phyloP scores from a whole-genome alignment of 2,797 vertebrate genomes.

The Fratercula arctica region DNA sequence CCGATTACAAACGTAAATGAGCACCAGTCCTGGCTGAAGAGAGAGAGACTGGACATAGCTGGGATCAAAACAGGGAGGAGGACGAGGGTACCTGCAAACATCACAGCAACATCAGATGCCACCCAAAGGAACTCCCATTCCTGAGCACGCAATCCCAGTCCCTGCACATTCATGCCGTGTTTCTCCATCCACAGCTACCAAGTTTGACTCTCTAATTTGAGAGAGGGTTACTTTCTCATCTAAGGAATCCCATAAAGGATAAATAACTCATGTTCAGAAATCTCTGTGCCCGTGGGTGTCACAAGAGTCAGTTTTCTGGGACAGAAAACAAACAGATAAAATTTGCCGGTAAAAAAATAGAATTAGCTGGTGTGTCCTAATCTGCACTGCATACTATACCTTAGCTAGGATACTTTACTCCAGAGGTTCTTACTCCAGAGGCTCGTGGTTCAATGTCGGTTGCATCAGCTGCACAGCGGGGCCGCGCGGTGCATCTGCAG shows the following conservation, averaged over 20 bases:
- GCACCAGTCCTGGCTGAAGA: not conserved
- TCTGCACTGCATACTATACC: not conserved
- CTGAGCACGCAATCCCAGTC: not conserved
- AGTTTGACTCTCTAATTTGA: not conserved
- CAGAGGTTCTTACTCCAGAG: not conserved
- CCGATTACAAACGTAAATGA: not conserved
- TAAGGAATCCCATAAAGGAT: not conserved
- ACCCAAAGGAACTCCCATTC: not conserved
- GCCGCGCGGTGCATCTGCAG: not conserved
- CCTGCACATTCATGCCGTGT: not conserved
- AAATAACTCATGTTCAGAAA: not conserved
- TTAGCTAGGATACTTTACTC: not conserved
- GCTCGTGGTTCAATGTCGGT: not conserved
- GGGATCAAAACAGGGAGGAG: not conserved
- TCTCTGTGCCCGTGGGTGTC: not conserved
- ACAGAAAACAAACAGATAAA: not conserved
- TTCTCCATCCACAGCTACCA: not conserved
- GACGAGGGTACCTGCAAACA: not conserved
- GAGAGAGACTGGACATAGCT: not conserved
- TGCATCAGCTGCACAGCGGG: not conserved
- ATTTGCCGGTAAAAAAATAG: not conserved
- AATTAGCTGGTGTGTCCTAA: not conserved
- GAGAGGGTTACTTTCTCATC: not conserved
- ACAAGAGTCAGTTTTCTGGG: not conserved
- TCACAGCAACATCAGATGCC: not conserved